Conservation (phyloP, 2,888 invertebrate species). For the Boloria selene region DNA sequence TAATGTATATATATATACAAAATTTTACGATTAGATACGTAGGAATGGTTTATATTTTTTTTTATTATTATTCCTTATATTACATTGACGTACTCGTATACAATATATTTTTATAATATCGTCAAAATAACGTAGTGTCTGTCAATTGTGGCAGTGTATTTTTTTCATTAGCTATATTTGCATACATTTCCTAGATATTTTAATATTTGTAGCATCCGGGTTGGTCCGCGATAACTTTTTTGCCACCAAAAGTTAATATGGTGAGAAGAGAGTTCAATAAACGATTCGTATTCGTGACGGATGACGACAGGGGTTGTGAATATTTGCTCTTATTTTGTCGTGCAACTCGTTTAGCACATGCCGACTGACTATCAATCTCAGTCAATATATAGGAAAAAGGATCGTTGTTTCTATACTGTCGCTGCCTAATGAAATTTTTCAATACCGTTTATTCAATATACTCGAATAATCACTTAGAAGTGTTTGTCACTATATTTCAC, state of each 20-base stretch:
- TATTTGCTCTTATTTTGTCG: constrained; percentile 75
- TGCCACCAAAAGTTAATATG: constrained; percentile 55
- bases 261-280: constrained; percentile 65
- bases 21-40: no score
- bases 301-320: constrained; percentile 70
- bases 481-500: constrained; percentile 4
- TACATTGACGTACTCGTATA: no score
- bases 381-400: constrained; percentile 78
- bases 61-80: no score
- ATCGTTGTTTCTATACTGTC: constrained; percentile 66
- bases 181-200: not conserved
- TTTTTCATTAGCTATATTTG: no score
- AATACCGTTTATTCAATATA: constrained; percentile 48
- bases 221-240: not conserved
- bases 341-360: constrained; percentile 75
- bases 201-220: not conserved
- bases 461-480: constrained; percentile 19
- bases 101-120: no score
- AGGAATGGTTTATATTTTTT: no score
- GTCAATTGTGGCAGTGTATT: no score
- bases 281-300: constrained; percentile 67
- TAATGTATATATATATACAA: no score
- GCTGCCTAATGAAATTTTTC: constrained; percentile 70
- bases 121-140: no score
- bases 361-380: constrained; percentile 79